Base-by-base conservation (phyloP, 1,140 invertebrate genomes). In the Asobara japonica region DNA sequence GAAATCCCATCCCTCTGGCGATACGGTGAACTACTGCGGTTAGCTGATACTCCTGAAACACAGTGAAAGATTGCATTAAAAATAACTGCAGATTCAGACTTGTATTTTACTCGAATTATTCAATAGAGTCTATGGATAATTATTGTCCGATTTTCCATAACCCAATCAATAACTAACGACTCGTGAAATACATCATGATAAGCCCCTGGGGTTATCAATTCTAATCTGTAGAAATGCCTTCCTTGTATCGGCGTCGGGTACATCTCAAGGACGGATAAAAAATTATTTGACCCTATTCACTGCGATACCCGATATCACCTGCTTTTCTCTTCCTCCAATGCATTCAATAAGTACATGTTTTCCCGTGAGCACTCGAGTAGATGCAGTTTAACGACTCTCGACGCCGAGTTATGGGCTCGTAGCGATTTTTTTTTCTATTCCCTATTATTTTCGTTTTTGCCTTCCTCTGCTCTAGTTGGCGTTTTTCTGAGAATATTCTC, bases 11-110 rank as follows among this genome's bases (percentile, higher is more conserved):
- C 82, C n/a, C 74, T 80, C 30, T 89, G 87, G 36, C 90, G 87
- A 83, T 92, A 92, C 0, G 92, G 91, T 0, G 92, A 92, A 8
- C 88, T 87, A 76, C 86, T 90, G 69, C 90, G 85, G 31, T 88
- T 90, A 74, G 87, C 85, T 2, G 83, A 76, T 30, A 78, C 83
- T 68, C 83, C 90, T 90, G 77, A 31, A 77, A 60, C 10, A 61
- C 13, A 31, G 18, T 29, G 20, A 71, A 29, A 51, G 66, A 41
- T 25, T 65, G 16, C 3, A 48, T 11, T 1, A 71, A 30, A 48
- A 29, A 29, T 16, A 27, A 33, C 13, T 64, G 20, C 20, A 11
- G 36, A 30, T 4, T 16, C 11, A 2, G 10, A 30, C 18, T 29
- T 62, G 3, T 62, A 29, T 31, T 30, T 27, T 45, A 45, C n/a